Evolutionary conservation across 2,113 vertebrate species (phyloP).

Genomic region (Mobula hypostoma): DNA sequence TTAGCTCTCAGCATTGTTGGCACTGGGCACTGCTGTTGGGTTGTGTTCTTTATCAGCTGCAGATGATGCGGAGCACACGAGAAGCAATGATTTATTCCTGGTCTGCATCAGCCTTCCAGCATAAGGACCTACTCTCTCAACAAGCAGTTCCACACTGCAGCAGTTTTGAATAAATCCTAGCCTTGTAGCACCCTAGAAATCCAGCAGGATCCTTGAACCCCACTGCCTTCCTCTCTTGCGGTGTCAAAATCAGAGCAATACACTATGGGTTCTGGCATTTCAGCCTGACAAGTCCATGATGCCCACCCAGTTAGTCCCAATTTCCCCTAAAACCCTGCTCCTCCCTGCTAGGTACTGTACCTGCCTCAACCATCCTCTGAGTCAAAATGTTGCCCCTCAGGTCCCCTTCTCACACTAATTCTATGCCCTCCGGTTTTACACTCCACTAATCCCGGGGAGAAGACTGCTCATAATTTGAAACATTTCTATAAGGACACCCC

Average conservation of each 20-base stretch:
- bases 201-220: background rate
- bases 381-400: too few relatives aligned
- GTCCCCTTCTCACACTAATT: too few relatives aligned
- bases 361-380: too few relatives aligned
- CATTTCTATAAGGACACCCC: too few relatives aligned
- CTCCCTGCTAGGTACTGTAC: too few relatives aligned
- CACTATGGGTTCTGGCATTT: too few relatives aligned
- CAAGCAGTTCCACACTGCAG: background rate
- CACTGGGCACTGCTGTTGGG: background rate
- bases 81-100: background rate
- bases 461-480: too few relatives aligned
- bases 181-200: background rate
- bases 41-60: background rate
- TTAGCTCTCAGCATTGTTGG: background rate
- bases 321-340: too few relatives aligned
- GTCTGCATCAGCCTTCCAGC: background rate
- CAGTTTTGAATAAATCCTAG: background rate
- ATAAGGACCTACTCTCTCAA: background rate
- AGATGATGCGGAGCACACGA: background rate
- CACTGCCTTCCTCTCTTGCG: background rate
- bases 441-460: too few relatives aligned
- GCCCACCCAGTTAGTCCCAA: too few relatives aligned
- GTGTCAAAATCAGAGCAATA: background rate
- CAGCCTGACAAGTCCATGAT: too few relatives aligned
- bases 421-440: too few relatives aligned